Evolutionary conservation across 1,140 invertebrate genomes (phyloP).

Genomic region (Megalonaias nervosa): DNA sequence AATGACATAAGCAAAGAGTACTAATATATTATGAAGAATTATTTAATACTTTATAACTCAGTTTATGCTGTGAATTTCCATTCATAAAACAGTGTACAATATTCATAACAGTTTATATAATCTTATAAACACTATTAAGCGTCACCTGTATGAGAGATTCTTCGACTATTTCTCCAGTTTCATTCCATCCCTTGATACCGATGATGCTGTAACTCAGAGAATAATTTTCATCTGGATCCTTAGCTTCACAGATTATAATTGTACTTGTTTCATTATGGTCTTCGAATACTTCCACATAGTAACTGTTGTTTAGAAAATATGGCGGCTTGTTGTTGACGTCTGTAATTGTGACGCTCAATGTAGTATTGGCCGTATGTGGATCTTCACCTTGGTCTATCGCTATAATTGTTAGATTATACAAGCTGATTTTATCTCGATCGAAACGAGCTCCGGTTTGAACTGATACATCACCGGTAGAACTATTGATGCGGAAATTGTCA

Average conservation of each 20-base stretch:
- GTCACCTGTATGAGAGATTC: neutral
- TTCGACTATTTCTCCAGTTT: neutral
- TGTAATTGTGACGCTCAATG: constrained; percentile 1
- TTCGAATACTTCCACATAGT: neutral
- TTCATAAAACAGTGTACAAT: no score
- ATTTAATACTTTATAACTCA: no score
- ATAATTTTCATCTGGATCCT: constrained; percentile 11
- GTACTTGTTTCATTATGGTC: neutral
- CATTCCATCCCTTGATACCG: neutral
- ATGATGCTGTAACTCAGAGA: neutral
- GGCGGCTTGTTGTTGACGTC: constrained; percentile 25
- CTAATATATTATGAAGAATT: no score
- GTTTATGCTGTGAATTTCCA: no score
- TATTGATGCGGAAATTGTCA: constrained; percentile 79
- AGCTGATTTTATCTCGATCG: constrained; percentile 2
- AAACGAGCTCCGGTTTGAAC: constrained; percentile 4
- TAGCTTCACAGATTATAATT: neutral
- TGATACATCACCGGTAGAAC: neutral
- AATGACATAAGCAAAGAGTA: no score
- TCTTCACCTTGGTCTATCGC: constrained; percentile 23
- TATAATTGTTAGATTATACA: constrained; percentile 19
- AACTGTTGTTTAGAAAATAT: neutral
- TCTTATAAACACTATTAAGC: no score
- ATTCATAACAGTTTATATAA: no score
- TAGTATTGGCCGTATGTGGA: neutral